Evolutionary conservation across 1,140 invertebrate species (phyloP), one percentile per base, ranked within the genome.

Genomic region (Drosophila ironensis): DNA sequence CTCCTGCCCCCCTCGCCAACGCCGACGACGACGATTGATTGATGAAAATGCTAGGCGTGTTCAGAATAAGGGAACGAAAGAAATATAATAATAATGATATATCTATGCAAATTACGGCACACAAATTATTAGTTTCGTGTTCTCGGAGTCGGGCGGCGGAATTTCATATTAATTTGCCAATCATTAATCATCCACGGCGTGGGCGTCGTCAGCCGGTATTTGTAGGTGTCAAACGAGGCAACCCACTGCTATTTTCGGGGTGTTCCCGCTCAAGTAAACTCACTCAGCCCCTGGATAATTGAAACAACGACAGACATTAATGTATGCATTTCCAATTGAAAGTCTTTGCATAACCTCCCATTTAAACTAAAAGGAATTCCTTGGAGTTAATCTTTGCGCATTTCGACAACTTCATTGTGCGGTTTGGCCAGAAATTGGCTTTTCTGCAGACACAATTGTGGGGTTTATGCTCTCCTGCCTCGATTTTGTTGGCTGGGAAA

Each of bases 81-180:
- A 76, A 72, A 77, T 77, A 68, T 64, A 72, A 77, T 84, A 82
- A 86, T 86, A 84, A 84, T 84, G 80, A 84, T 84, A 74, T 73
- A 84, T 84, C 80, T 84, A 86, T 84, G 78, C 78, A 84, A 84
- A 86, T 84, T 84, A 59, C 64, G 57, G 30, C 44, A 70, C 73
- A 74, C 33, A 69, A 86, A 74, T 82, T 70, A 86, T 86, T 78
- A 78, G 80, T 86, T 86, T 78, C 73, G 45, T 73, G 73, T 70
- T 74, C 46, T 30, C 41, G 30, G 38, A 44, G 16, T 25, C 52
- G 19, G 25, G 7, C 59, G 14, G 12, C 45, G 46, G 66, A 59
- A 57, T 73, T 82, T 54, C 30, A 70, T 82, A 82, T 82, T 84
- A 82, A 82, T 82, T 84, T 73, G 69, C 53, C 61, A 78, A 77